A percentile compares a stretch with the other conserved stretches of the same genome.
phyloP scores from a whole-genome alignment of 2,113 vertebrate genomes.

The Tragelaphus imberbis region DNA sequence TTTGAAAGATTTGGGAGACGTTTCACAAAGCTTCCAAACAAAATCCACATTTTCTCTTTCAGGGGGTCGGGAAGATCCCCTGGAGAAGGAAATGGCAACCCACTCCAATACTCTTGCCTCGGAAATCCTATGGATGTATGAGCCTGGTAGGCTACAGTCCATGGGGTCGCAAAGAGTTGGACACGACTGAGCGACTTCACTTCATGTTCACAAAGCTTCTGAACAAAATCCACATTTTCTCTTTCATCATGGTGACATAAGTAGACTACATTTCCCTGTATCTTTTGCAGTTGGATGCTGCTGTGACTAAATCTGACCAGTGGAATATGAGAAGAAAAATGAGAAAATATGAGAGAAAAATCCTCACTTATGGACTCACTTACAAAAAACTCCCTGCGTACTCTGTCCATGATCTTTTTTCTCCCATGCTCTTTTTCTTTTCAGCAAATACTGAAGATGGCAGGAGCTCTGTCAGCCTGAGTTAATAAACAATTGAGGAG shows the following conservation, averaged over 20 bases:
- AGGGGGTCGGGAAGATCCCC: no score
- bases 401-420: not conserved
- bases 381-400: not conserved
- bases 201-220: not conserved
- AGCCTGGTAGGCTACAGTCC: no score
- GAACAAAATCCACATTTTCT: not conserved
- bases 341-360: not conserved
- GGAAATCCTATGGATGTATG: no score
- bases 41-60: not conserved
- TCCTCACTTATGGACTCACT: not conserved
- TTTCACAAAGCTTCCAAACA: not conserved
- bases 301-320: not conserved
- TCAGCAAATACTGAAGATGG: not conserved
- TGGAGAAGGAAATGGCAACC: no score
- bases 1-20: not conserved
- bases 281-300: not conserved
- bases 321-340: not conserved
- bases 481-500: not conserved
- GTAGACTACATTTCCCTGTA: not conserved
- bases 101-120: no score
- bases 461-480: not conserved
- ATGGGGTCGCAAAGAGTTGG: no score
- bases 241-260: not conserved
- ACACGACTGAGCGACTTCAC: no score
- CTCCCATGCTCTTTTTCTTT: not conserved